Percentiles rank a stretch among this genome's conserved stretches.
Conservation (phyloP, 2,797 vertebrate genomes). For the Sebastes glaucus region DNA sequence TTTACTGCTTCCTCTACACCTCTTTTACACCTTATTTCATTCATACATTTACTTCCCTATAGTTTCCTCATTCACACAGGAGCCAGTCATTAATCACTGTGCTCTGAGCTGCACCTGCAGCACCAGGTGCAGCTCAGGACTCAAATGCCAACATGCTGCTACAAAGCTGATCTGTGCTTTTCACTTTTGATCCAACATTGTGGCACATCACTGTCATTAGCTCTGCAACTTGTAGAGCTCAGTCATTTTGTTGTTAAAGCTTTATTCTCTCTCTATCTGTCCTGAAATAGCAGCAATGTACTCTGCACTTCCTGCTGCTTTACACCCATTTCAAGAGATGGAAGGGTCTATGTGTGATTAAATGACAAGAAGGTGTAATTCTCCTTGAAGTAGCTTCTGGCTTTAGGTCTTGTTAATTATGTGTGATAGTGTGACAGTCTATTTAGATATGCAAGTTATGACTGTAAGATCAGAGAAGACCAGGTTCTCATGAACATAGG, state of each 20-base stretch:
- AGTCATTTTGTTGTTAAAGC: neutral
- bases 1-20: neutral
- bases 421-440: neutral
- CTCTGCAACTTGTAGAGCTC: neutral
- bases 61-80: neutral
- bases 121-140: conserved; percentile 8
- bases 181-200: neutral
- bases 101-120: neutral
- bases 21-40: neutral
- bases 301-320: neutral
- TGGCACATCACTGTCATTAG: neutral
- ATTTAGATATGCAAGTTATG: neutral
- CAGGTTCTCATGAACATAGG: neutral
- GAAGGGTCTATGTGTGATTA: neutral
- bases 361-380: neutral
- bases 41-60: neutral
- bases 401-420: neutral
- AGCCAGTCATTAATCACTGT: neutral
- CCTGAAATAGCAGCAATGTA: neutral
- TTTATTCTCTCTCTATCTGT: neutral
- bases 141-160: neutral
- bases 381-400: neutral
- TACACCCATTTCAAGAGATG: neutral
- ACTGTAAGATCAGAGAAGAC: neutral
- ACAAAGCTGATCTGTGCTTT: neutral